phyloP scores from a whole-genome alignment of 2,797 vertebrate genomes.

The Nyctibius grandis region DNA sequence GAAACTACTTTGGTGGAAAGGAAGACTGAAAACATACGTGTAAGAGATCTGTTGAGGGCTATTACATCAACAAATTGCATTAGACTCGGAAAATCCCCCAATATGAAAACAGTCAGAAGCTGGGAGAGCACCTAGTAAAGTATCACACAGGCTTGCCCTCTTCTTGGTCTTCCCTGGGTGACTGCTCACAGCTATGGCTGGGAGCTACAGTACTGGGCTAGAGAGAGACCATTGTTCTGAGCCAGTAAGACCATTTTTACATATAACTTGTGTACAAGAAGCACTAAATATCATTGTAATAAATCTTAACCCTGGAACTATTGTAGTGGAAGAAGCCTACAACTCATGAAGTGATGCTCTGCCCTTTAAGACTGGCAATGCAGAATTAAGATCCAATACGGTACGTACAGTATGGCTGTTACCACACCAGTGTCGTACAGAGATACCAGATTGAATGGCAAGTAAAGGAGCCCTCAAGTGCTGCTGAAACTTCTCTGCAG shows the following conservation, averaged over 20 bases:
- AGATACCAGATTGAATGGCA: neutral
- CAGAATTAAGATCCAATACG: neutral
- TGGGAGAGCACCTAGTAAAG: neutral
- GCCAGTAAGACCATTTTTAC: neutral
- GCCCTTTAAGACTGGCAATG: neutral
- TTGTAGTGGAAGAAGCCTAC: neutral
- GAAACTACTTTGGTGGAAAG: neutral
- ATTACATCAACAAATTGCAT: neutral
- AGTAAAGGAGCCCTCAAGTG: neutral
- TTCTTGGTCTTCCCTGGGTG: neutral
- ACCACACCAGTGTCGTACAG: neutral
- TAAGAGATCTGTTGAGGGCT: neutral
- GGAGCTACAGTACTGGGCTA: neutral
- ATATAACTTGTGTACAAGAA: neutral
- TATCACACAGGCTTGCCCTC: fast-evolving
- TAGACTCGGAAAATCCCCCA: neutral
- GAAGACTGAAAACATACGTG: fast-evolving
- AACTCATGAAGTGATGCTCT: neutral
- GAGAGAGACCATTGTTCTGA: neutral
- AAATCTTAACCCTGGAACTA: neutral
- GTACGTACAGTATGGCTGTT: neutral
- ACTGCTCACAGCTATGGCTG: neutral
- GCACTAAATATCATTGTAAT: neutral
- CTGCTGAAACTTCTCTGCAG: neutral
- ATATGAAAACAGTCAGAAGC: neutral